Percentiles rank a stretch among this genome's conserved stretches.
Conservation (phyloP, 2,797 vertebrate genomes). For the Phrynocephalus guinanensis region DNA sequence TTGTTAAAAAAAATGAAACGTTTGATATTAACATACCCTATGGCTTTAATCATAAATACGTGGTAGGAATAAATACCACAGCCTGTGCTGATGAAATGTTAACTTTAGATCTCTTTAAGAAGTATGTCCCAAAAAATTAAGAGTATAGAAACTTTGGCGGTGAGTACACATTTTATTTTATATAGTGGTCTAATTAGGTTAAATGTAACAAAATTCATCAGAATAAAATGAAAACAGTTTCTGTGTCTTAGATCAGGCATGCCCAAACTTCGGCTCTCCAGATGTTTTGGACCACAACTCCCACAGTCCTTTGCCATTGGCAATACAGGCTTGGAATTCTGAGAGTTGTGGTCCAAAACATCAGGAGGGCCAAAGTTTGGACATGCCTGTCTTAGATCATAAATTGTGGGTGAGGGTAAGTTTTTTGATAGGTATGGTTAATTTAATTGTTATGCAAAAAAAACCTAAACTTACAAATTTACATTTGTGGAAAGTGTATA, state of each 20-base stretch:
- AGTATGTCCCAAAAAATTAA: slow-evolving; percentile 48
- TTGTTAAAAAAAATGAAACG: slow-evolving; percentile 27
- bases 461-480: neutral
- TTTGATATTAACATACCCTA: slow-evolving; percentile 38
- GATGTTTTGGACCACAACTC: too few relatives aligned
- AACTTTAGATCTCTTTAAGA: slow-evolving; percentile 58
- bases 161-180: slow-evolving; percentile 57
- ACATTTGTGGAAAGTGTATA: neutral
- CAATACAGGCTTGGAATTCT: too few relatives aligned
- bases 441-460: neutral
- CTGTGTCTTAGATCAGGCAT: slow-evolving; percentile 47
- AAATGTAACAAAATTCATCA: slow-evolving; percentile 58
- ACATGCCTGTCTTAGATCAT: slow-evolving; percentile 40
- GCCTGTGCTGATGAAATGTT: slow-evolving; percentile 55
- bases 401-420: slow-evolving; percentile 41
- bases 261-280: too few relatives aligned
- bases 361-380: too few relatives aligned
- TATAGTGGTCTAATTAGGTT: slow-evolving; percentile 67
- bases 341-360: too few relatives aligned
- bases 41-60: slow-evolving; percentile 35
- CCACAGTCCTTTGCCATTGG: too few relatives aligned
- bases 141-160: slow-evolving; percentile 56
- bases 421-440: slow-evolving; percentile 31
- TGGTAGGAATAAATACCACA: slow-evolving; percentile 49
- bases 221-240: slow-evolving; percentile 62